phyloP scores from a whole-genome alignment of 2,888 invertebrate genomes.

The Agrotis puta region DNA sequence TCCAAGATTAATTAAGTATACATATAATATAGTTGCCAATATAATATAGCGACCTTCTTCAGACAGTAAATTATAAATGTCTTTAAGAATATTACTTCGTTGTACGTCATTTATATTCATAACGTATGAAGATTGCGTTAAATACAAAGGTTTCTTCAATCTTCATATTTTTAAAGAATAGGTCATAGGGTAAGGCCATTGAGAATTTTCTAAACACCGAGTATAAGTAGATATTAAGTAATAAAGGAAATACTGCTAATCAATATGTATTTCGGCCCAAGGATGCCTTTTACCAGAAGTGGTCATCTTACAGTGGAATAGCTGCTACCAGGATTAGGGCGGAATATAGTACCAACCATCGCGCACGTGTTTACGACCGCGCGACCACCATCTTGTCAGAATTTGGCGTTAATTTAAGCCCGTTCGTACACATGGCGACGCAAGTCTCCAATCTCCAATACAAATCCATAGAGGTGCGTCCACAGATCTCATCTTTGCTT shows the following conservation, averaged over 20 bases:
- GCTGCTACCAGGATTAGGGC: no score
- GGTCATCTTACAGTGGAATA: no score
- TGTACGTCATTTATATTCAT: slow-evolving; percentile 17
- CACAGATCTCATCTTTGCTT: no score
- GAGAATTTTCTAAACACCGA: neutral
- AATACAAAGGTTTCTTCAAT: neutral
- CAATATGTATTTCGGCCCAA: no score
- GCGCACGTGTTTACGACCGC: no score
- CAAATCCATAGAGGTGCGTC: no score
- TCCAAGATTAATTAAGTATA: neutral
- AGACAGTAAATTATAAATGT: neutral
- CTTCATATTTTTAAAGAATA: slow-evolving; percentile 26
- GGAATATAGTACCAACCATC: no score
- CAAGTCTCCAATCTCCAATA: no score
- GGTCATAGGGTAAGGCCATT: slow-evolving; percentile 25
- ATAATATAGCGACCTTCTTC: neutral
- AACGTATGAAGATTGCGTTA: slow-evolving; percentile 6
- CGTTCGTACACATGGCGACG: no score
- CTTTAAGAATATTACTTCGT: neutral
- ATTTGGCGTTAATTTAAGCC: no score
- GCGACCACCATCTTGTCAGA: no score
- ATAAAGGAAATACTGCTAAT: neutral
- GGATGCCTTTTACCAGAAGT: no score
- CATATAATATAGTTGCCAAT: neutral
- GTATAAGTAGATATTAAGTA: neutral